Evolutionary conservation across 2,113 vertebrate genomes (phyloP), one percentile per base, ranked within the genome.

Genomic region (Toxotes jaculatrix): DNA sequence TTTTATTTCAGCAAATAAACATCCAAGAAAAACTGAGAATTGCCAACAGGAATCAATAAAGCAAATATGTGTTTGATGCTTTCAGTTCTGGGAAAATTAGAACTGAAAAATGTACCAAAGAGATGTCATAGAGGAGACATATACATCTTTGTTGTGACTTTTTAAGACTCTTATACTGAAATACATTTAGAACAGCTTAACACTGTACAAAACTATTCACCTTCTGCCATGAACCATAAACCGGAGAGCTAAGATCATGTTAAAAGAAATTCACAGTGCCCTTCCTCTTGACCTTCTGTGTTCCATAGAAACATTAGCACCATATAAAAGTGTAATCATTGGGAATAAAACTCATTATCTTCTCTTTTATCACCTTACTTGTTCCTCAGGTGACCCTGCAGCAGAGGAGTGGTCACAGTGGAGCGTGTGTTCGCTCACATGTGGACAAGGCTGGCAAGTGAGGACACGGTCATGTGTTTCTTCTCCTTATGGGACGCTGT

Each of bases 371-470:
- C 8, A 65, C 34, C 16, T 90, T 36, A 88, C 72, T 64, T 32
- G 92, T 40, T 94, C 80, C 72, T 27, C 93, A 99, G 98, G 98
- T 79, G 98, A 99, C 93, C 98, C 98, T 0, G 97, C 98, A 0
- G 98, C 98, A 0, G 98, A 99, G 93, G 97, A 98, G 85, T 99
- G 98, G 98, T 99, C 98, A 3, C 97, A 97, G 90, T 99, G 98
- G 98, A 99, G 98, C 21, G 96, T 98, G 79, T 99, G 98, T 92
- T 99, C 98, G 3, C 95, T 99, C 90, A 99, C 98, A 0, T 99
- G 98, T 36, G 98, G 98, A 55, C 97, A 99, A 91, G 98, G 98
- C 80, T 97, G 96, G 93, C 98, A 99, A 94, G 97, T 98, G 89
- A 96, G 98, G 84, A 98, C 97, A 0, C 97, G 98, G 38, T 99